Evolutionary conservation across 1,140 invertebrate genomes (phyloP), one percentile per base, ranked within the genome.

Genomic region (Neodiprion virginianus): DNA sequence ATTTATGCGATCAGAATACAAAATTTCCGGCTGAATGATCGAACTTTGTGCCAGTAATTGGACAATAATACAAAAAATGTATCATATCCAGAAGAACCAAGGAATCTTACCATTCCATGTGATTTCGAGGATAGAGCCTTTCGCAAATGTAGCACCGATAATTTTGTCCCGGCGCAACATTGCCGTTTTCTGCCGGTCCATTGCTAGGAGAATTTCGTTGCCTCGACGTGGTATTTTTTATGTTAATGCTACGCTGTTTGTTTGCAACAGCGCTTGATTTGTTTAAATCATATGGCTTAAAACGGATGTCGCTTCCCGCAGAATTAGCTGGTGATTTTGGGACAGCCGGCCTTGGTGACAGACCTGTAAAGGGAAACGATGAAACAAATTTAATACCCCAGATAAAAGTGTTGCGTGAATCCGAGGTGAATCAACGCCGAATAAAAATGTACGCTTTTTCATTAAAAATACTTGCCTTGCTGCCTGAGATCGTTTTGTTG

Each of bases 71-170:
- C 1, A 40, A 40, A 40, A 40, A 40, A 40, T 40, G 28, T 40
- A 40, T 5, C 28, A 1, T 40, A 40, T 40, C 28, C 28, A 40
- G 28, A 40, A 40, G 1, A 40, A 40, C 28, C 28, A 40, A 40
- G 28, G 28, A 40, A 40, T 73, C 68, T 78, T 71, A 87, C 94
- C 94, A 96, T 88, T 95, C 93, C 93, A 95, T 94, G 79, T 94
- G 93, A 72, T 90, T 90, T 71, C 92, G 90, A 21, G 92, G 89
- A 86, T 92, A 94, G 48, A 92, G 87, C 73, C 92, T 92, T 79
- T 93, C 91, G 83, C 94, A 95, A 80, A 95, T 93, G 87, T 94
- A 95, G 86, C 94, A 95, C 77, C 93, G 92, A 81, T 80, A 88
- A 79, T 81, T 84, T 87, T 85, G 89, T 75, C 81, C 89, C 50